phyloP scores from a whole-genome alignment of 2,113 vertebrate genomes.

The Pelusios castaneus region DNA sequence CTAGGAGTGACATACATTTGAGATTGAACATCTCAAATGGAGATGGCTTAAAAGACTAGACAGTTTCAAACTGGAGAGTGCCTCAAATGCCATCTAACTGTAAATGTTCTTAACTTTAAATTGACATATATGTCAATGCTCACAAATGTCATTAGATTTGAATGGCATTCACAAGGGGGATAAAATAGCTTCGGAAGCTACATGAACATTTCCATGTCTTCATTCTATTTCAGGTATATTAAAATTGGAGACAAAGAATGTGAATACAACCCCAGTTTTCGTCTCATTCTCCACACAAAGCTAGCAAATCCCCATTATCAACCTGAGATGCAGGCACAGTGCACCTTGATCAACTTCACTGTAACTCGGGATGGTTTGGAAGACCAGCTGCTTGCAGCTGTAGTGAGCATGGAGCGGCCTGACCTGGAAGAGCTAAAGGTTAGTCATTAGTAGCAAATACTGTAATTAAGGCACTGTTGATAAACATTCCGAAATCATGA shows the following conservation, averaged over 20 bases:
- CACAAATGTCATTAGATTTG: neutral
- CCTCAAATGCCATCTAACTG: neutral
- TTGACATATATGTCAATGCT: neutral
- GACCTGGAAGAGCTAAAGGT: constrained; percentile 96
- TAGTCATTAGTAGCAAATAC: neutral
- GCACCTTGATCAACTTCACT: constrained; percentile 95
- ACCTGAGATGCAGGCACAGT: constrained; percentile 96
- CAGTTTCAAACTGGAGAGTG: neutral
- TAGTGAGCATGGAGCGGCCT: constrained; percentile 92
- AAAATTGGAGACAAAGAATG: constrained; percentile 96
- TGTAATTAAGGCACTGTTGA: neutral
- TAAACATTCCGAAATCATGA: neutral
- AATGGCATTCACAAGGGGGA: fast-evolving
- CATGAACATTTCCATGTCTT: fast-evolving
- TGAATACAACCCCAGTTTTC: constrained; percentile 89
- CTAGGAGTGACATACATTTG: neutral
- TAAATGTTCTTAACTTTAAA: neutral
- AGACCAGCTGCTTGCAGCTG: constrained; percentile 91
- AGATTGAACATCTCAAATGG: neutral
- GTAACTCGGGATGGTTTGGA: constrained; percentile 92
- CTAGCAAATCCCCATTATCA: constrained; percentile 95
- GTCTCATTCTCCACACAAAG: constrained; percentile 95
- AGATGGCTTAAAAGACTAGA: too few species aligned
- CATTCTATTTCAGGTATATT: constrained; percentile 81
- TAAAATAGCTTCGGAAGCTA: neutral